Evolutionary conservation across 2,113 vertebrate genomes (phyloP).

Genomic region (Macheiramphus alcinus): DNA sequence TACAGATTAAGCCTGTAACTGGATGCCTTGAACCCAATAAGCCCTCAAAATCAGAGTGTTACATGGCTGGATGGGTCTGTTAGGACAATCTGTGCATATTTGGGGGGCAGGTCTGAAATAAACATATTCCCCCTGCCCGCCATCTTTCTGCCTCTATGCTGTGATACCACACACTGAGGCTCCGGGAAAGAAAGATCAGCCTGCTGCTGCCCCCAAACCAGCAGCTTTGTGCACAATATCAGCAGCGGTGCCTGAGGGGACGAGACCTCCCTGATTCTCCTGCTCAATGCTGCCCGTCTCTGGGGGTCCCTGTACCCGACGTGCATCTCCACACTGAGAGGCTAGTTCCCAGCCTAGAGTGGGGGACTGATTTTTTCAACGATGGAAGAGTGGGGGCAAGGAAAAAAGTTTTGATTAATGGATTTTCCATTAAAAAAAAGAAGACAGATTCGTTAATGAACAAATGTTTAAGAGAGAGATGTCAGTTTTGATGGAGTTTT

Average conservation of each 20-base stretch:
- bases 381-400: neutral
- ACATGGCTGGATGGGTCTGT: neutral
- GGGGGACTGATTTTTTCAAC: neutral
- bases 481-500: neutral
- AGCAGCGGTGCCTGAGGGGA: neutral
- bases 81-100: neutral
- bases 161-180: neutral
- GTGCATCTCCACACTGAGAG: accelerated
- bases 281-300: neutral
- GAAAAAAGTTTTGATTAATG: neutral
- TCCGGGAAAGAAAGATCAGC: constrained; percentile 41
- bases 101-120: neutral
- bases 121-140: neutral
- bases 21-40: neutral
- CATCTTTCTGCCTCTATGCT: neutral
- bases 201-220: neutral
- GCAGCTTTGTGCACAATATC: neutral
- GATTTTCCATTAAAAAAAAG: neutral
- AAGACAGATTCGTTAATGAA: neutral
- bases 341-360: neutral
- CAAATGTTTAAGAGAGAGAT: neutral
- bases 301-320: neutral
- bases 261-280: neutral
- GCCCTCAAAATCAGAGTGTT: neutral
- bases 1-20: neutral